Base-by-base conservation (phyloP, 2,113 vertebrate species). In the Tretioscincus oriximinensis region DNA sequence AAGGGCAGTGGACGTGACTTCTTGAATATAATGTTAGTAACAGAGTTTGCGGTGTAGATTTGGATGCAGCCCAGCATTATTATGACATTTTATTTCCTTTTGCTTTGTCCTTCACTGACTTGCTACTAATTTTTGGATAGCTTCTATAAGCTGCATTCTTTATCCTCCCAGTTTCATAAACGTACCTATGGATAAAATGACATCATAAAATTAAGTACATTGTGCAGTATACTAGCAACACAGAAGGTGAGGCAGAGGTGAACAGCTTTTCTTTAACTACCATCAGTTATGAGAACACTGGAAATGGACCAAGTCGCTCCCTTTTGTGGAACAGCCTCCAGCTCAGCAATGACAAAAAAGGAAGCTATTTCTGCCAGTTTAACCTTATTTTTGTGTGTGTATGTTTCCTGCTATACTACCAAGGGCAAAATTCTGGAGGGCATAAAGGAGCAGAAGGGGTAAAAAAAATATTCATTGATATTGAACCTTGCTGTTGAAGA, bases 1-100 rank as follows among this genome's bases (percentile, higher is more conserved):
- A 76, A 71, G 78, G 77, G 65, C n/a, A 54, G 73, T 78, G 68
- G 49, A 73, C 28, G 41, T 66, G 63, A 49, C n/a, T 58, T 83
- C 70, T 45, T 78, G 31, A 22, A 83, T 78, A 18, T 67, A 73
- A 61, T 73, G 70, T 60, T 60, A 60, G 63, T 45, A 67, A 29
- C 21, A 58, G 31, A 68, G 76, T 74, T 83, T 70, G 67, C 8
- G 21, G 49, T 83, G 82, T 47, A 58, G n/a, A 83, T 65, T n/a
- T 78, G 61, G 71, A 11, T 73, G 11, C 10, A 10, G 76, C 67
- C 28, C 65, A 41, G 18, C 29, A 18, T 65, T 71, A 45, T n/a
- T 28, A 31, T 35, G 26, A 31, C 9, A 12, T 26, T 61, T 49
- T 3, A 7, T 61, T 31, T 41, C 29, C 6, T 76, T 26, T 72